These are phyloP conservation scores for Metridium senile DNA, from an alignment of 92 coral and sea anemone species.

Conservation along the genomic window DNA sequence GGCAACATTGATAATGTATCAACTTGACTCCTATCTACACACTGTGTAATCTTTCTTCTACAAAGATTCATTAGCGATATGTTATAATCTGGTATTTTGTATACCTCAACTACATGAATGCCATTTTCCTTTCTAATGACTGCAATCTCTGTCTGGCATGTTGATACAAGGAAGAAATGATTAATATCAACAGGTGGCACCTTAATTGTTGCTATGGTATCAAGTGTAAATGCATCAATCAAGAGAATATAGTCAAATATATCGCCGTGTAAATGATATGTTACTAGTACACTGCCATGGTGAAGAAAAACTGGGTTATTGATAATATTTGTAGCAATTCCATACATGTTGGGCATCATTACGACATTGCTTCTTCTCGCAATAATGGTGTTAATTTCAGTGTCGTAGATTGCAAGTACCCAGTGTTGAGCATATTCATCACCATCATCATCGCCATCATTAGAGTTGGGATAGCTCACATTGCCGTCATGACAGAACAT, in stretches of 20 bases:
- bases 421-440: not conserved
- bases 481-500: not conserved
- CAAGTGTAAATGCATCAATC: not conserved
- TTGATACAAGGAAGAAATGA: not conserved
- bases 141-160: not conserved
- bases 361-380: not conserved
- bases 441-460: not conserved
- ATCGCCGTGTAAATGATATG: not conserved
- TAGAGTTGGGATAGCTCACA: no score
- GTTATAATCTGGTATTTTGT: not conserved
- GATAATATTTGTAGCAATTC: not conserved
- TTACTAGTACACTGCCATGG: not conserved
- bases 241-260: not conserved
- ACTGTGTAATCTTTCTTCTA: not conserved
- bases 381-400: not conserved
- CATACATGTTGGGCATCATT: not conserved
- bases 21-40: not conserved
- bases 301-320: not conserved
- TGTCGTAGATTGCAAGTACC: not conserved
- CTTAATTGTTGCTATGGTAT: not conserved
- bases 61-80: not conserved
- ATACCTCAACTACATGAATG: not conserved
- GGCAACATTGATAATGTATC: not conserved
- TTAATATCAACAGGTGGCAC: not conserved
- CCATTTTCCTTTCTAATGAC: not conserved